Conservation (phyloP, 2,113 vertebrate species). For the Callithrix jacchus region DNA sequence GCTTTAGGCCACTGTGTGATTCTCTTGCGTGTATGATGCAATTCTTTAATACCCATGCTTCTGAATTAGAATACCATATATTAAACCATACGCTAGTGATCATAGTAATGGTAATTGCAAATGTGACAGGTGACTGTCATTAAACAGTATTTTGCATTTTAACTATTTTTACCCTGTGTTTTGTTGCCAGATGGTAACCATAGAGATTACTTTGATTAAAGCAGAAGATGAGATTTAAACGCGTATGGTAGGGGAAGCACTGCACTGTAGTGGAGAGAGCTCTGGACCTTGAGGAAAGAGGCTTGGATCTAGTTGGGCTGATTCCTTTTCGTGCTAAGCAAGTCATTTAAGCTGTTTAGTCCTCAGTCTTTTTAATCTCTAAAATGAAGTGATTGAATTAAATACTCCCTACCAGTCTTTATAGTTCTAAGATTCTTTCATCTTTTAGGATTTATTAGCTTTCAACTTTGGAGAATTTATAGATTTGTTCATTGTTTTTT, state of each 20-base stretch:
- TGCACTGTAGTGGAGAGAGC: background rate
- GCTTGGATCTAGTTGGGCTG: background rate
- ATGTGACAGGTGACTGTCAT: background rate
- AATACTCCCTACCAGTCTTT: slow-evolving; percentile 9
- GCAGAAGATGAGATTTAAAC: background rate
- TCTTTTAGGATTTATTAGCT: slow-evolving; percentile 23
- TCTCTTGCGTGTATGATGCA: background rate
- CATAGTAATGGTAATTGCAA: background rate
- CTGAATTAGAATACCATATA: background rate
- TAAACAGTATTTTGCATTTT: background rate
- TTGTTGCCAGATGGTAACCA: background rate
- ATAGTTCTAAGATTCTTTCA: background rate
- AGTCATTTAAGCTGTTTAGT: background rate
- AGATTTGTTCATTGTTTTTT: slow-evolving; percentile 32
- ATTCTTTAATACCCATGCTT: background rate
- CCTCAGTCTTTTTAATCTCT: background rate
- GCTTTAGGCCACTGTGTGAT: background rate
- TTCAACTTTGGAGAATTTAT: slow-evolving; percentile 23
- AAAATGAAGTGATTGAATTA: background rate
- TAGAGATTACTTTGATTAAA: background rate
- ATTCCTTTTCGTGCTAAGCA: background rate
- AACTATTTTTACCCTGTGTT: background rate
- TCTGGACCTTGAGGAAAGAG: background rate
- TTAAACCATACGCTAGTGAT: background rate
- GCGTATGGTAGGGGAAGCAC: background rate